Evolutionary conservation across 2,888 invertebrate genomes (phyloP), one percentile per base, ranked within the genome.

Genomic region (Stomorhina lunata): DNA sequence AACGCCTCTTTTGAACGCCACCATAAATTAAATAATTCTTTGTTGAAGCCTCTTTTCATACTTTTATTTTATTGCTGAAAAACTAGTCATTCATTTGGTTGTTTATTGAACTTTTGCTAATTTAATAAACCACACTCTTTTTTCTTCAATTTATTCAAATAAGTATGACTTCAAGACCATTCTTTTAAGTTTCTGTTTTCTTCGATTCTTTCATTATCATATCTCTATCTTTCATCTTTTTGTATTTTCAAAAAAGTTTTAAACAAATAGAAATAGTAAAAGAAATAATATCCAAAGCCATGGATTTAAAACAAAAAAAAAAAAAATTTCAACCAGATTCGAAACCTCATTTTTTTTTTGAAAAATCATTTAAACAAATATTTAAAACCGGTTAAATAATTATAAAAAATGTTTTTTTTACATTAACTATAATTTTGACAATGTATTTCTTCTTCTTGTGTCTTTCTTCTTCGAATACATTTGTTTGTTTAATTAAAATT

Each of bases 71-170:
- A 34, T n/a, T 22, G 7, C 6, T 6, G 5, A 25, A 37, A 68
- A 57, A 50, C 66, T 37, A 68, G 59, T 48, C 45, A 48, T 20
- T 12, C 27, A 25, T 59, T 45, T 71, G n/a, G 34, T 59, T 71
- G 71, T 59, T 32, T 71, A 71, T 71, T 71, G 45, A 71, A 71
- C 57, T 71, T 71, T 71, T 59, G 71, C 71, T 66, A 66, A 66
- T 76, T 57, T 37, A 72, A 72, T 59, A 59, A 59, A 59, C n/a
- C 17, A 59, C 40, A 55, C 17, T 29, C 34, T 43, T 53, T 1
- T 2, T 50, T 53, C n/a, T 27, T 29, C 15, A 22, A 2, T 25
- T 57, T 34, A 17, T 61, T 22, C 22, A 37, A 59, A 45, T n/a
- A 48, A 34, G 22, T 29, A 20, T 20, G 22, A 48, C 6, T 43